phyloP scores from a whole-genome alignment of 2,113 vertebrate species.

The Brachypteracias leptosomus region DNA sequence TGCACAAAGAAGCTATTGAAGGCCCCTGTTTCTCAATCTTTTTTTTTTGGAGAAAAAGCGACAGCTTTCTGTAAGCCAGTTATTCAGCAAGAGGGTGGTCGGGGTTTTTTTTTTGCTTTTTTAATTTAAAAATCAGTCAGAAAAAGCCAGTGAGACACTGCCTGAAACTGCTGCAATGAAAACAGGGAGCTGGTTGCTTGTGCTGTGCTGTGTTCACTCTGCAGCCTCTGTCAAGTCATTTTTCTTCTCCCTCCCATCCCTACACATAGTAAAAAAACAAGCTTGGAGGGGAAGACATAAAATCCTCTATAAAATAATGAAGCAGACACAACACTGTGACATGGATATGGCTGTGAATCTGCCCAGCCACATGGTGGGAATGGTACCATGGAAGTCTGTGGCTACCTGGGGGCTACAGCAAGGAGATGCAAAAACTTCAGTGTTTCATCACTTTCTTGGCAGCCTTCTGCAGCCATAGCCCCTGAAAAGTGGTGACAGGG shows the following conservation, averaged over 20 bases:
- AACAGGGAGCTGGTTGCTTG: background rate
- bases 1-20: slow-evolving; percentile 59
- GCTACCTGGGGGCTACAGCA: background rate
- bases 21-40: slow-evolving; percentile 2
- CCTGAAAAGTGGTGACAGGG: background rate
- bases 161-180: background rate
- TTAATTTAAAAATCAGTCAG: background rate
- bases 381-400: fast-evolving
- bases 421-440: background rate
- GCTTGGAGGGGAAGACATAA: background rate
- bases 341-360: background rate
- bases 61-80: slow-evolving; percentile 28
- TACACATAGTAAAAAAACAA: background rate
- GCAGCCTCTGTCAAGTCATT: background rate
- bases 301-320: background rate
- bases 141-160: background rate
- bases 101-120: background rate
- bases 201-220: background rate
- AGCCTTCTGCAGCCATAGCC: background rate
- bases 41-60: background rate
- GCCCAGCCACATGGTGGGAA: background rate
- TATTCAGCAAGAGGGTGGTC: slow-evolving; percentile 32
- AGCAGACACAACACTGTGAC: background rate
- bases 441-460: background rate
- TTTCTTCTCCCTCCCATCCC: background rate